Percentiles rank a stretch among this genome's conserved stretches.
Conservation (phyloP, 2,797 vertebrate species). For the Odontamblyopus rebecca region DNA sequence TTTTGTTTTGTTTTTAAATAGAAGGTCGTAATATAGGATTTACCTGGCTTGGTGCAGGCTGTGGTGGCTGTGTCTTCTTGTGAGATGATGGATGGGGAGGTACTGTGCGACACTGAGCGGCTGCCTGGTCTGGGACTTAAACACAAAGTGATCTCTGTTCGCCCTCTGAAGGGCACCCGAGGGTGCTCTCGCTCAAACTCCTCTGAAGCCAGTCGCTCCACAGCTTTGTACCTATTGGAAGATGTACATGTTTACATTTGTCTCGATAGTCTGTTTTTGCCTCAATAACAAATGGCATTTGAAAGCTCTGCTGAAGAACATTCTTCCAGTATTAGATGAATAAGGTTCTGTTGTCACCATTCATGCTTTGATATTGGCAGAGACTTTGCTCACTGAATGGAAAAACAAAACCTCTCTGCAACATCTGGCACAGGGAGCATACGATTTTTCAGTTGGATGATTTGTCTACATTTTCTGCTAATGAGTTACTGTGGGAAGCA, state of each 20-base stretch:
- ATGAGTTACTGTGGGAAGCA: not conserved
- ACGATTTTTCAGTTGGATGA: constrained; percentile 20
- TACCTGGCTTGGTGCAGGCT: constrained; percentile 74
- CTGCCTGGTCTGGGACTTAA: constrained; percentile 80
- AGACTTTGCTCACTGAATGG: constrained; percentile 21
- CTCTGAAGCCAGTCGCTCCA: constrained; percentile 88
- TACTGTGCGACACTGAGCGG: constrained; percentile 69
- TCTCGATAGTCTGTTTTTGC: not conserved
- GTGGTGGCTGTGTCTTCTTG: constrained; percentile 66
- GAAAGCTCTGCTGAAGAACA: constrained; percentile 6
- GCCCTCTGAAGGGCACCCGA: constrained; percentile 77
- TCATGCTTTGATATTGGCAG: constrained; percentile 12
- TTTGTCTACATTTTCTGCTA: constrained; percentile 16
- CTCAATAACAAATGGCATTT: constrained; percentile 3
- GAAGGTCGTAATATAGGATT: constrained; percentile 22
- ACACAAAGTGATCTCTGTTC: constrained; percentile 90
- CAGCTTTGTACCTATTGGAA: constrained; percentile 87
- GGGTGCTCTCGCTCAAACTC: constrained; percentile 85
- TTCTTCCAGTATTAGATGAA: constrained; percentile 5
- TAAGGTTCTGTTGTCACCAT: constrained; percentile 7
- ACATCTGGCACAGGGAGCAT: constrained; percentile 2
- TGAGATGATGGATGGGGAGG: constrained; percentile 69
- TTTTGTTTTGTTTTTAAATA: not conserved
- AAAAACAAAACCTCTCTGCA: constrained; percentile 22
- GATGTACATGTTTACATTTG: not conserved